phyloP scores from a whole-genome alignment of 2,113 vertebrate genomes.

The Columba janthina region DNA sequence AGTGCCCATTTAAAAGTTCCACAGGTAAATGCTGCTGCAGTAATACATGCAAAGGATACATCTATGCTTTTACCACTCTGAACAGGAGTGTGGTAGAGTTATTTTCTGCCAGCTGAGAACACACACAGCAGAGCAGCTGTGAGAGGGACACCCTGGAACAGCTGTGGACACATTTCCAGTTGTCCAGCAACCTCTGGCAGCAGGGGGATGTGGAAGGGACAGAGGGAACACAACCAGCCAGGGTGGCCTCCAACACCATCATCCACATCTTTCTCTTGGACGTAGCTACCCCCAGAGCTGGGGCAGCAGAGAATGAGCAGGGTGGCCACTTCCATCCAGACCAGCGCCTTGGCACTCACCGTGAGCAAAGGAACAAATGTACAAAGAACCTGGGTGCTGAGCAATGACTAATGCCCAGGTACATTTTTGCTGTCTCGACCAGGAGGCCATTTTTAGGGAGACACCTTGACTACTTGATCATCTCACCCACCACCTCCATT shows the following conservation, averaged over 20 bases:
- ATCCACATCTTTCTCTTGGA: neutral
- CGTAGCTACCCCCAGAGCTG: neutral
- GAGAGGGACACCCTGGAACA: neutral
- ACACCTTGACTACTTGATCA: neutral
- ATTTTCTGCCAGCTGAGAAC: neutral
- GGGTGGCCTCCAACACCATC: neutral
- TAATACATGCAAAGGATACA: neutral
- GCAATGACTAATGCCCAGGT: neutral
- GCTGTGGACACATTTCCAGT: neutral
- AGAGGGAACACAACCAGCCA: neutral
- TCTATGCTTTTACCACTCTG: neutral
- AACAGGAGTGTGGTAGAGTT: neutral
- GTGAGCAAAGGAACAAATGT: neutral
- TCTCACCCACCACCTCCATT: neutral
- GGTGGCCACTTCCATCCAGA: neutral
- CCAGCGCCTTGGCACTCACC: neutral
- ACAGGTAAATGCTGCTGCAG: neutral
- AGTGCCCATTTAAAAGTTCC: neutral
- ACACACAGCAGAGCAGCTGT: neutral
- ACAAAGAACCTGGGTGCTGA: neutral
- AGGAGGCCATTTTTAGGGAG: neutral
- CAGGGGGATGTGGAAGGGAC: neutral
- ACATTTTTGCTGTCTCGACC: neutral
- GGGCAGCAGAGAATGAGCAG: accelerated
- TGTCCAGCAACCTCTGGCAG: neutral